Conservation (phyloP, 35 echinoderm and acorn worm genomes). For the Anneissia japonica region DNA sequence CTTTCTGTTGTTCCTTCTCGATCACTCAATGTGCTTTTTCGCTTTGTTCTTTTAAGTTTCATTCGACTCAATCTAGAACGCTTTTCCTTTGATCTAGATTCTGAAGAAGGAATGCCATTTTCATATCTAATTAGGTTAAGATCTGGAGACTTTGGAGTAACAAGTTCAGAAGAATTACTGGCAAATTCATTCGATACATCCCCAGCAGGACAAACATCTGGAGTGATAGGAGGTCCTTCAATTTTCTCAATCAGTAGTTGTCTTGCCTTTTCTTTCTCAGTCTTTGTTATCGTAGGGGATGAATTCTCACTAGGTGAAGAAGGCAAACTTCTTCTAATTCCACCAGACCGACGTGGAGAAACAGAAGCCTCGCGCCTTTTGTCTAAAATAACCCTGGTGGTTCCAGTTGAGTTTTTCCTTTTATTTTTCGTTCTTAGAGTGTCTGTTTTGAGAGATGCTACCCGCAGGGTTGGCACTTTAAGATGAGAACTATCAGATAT, state of each 20-base stretch:
- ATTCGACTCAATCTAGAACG: conserved; percentile 71
- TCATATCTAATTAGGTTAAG: conserved; percentile 14
- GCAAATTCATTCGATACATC: neutral
- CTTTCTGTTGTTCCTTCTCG: conserved; percentile 17
- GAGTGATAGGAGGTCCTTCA: neutral
- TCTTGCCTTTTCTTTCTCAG: neutral
- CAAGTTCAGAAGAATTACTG: neutral
- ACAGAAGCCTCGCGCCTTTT: neutral
- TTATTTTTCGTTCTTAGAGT: neutral
- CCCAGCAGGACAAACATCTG: conserved; percentile 19
- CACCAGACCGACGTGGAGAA: neutral
- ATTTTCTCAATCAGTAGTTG: neutral
- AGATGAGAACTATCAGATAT: neutral
- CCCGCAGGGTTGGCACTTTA: neutral
- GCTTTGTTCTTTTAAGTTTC: conserved; percentile 29
- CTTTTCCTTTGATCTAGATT: conserved; percentile 81
- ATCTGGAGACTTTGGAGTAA: conserved; percentile 15
- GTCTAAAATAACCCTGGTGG: neutral
- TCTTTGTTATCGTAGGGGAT: neutral
- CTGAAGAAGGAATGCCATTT: conserved; percentile 73
- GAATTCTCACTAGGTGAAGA: neutral
- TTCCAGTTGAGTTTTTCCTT: neutral
- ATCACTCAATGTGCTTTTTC: neutral
- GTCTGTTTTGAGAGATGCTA: neutral
- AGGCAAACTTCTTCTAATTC: neutral